These are phyloP conservation scores for Cyanoderma ruficeps DNA, from an alignment of 2,113 vertebrate genomes.

Conservation along the genomic window DNA sequence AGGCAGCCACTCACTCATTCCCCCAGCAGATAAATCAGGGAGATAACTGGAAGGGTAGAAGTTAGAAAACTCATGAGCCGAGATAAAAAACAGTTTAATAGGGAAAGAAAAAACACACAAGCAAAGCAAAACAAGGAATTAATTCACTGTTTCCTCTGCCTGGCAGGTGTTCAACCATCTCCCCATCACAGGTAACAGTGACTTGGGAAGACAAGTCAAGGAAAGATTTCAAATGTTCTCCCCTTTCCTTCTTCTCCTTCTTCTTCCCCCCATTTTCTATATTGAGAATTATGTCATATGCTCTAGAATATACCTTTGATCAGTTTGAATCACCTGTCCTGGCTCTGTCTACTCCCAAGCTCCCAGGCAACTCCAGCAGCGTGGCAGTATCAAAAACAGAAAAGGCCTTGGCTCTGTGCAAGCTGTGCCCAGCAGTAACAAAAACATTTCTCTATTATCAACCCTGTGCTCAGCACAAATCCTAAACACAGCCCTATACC, in stretches of 20 bases:
- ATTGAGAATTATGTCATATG: rapidly evolving
- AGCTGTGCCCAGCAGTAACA: not conserved
- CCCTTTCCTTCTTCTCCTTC: not conserved
- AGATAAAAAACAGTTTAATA: not conserved
- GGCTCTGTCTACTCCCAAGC: not conserved
- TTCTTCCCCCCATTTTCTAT: not conserved
- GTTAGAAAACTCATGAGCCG: not conserved
- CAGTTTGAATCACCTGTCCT: not conserved
- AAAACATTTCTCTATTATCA: not conserved
- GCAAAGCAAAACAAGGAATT: not conserved
- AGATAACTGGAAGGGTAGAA: not conserved
- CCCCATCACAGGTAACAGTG: not conserved
- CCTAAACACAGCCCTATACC: not conserved
- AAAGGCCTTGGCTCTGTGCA: not conserved
- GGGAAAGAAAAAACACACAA: not conserved
- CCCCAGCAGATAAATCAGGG: not conserved
- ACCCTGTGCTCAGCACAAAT: not conserved
- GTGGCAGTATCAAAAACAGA: rapidly evolving
- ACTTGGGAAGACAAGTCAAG: not conserved
- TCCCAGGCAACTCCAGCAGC: not conserved
- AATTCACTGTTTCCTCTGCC: not conserved
- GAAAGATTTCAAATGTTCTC: not conserved
- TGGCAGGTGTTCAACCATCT: not conserved
- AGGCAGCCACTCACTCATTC: not conserved
- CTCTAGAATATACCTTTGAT: not conserved